A percentile compares a stretch with the other conserved stretches of the same genome.
phyloP scores from a whole-genome alignment of 2,888 invertebrate species.

The Euphydryas editha region DNA sequence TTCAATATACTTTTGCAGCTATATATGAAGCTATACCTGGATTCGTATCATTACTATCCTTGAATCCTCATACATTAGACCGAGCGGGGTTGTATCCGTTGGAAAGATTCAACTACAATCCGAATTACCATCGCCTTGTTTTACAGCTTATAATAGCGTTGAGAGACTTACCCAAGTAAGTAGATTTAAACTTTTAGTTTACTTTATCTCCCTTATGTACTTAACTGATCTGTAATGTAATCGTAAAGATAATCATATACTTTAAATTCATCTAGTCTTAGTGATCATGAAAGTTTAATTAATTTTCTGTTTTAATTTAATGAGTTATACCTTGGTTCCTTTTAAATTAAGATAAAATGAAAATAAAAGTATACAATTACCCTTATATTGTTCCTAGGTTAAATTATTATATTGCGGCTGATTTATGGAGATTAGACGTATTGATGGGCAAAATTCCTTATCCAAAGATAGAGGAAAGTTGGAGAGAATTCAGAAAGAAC shows the following conservation, averaged over 20 bases:
- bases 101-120: conserved; percentile 70
- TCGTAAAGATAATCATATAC: too few species aligned
- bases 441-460: conserved; percentile 66
- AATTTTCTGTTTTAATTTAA: too few species aligned
- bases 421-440: conserved; percentile 81
- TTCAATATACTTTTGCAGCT: conserved; percentile 55
- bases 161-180: conserved; percentile 81
- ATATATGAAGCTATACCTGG: conserved; percentile 81
- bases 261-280: too few species aligned
- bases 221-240: too few species aligned
- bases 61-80: conserved; percentile 79
- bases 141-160: conserved; percentile 81
- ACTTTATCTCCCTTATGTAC: too few species aligned
- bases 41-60: conserved; percentile 77
- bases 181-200: conserved; percentile 19
- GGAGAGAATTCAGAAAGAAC: conserved; percentile 77
- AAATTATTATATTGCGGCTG: conserved; percentile 82
- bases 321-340: too few species aligned
- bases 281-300: too few species aligned
- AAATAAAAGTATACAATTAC: too few species aligned
- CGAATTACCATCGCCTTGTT: conserved; percentile 74
- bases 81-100: conserved; percentile 73
- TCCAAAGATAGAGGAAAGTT: conserved; percentile 68
- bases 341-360: too few species aligned
- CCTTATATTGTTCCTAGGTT: conserved; percentile 61